Percentiles rank a stretch among this genome's conserved stretches.
These are phyloP conservation scores for Synergus gifuensis DNA, from an alignment of 2,888 invertebrate genomes.

Conservation along the genomic window DNA sequence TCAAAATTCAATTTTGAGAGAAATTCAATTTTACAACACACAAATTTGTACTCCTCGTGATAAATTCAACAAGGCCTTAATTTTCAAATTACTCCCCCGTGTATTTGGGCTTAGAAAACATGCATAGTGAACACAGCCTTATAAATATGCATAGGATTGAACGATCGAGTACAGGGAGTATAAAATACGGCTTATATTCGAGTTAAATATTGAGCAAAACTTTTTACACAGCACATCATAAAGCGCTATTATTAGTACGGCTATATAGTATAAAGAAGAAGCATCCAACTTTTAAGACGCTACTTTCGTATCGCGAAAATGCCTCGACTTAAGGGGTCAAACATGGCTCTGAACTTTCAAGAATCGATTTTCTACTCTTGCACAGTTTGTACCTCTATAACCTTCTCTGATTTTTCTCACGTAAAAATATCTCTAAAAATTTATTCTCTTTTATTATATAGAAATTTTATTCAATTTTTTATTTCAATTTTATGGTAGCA, in stretches of 20 bases:
- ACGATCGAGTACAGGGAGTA: conserved; percentile 17
- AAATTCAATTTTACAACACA: neutral
- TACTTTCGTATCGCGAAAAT: conserved; percentile 35
- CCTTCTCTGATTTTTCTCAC: conserved; percentile 16
- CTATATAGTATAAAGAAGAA: conserved; percentile 2
- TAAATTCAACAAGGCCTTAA: conserved; percentile 10
- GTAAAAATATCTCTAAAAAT: neutral
- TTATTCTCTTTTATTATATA: neutral
- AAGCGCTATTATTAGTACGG: conserved; percentile 21
- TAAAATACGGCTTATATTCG: conserved; percentile 16
- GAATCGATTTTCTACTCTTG: conserved; percentile 21
- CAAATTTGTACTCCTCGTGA: neutral
- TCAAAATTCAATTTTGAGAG: neutral
- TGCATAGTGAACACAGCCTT: conserved; percentile 4
- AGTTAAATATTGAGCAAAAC: conserved; percentile 34
- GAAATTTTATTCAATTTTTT: neutral
- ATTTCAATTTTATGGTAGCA: too few species aligned
- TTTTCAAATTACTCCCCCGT: neutral
- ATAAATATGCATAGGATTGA: conserved; percentile 32
- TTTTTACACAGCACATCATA: conserved; percentile 25
- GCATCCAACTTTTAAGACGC: conserved; percentile 36
- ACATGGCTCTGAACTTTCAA: conserved; percentile 33
- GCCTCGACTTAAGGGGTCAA: conserved; percentile 33
- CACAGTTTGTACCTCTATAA: conserved; percentile 21
- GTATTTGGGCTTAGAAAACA: conserved; percentile 15